Percentiles rank a stretch among this genome's conserved stretches.
Evolutionary conservation across 2,888 invertebrate species (phyloP).

Genomic region (Masnerella sp.): DNA sequence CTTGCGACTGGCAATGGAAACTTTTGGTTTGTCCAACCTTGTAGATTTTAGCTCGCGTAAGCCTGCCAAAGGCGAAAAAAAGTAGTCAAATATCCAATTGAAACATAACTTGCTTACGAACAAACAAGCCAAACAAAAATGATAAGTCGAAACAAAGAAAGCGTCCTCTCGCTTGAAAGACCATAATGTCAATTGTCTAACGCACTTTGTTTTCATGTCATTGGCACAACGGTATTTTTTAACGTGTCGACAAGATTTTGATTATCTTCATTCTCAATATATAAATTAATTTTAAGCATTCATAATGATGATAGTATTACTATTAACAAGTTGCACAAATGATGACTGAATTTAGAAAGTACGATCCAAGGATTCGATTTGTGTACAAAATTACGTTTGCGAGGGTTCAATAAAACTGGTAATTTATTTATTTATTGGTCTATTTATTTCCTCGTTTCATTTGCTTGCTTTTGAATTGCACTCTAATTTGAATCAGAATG

Average conservation of each 20-base stretch:
- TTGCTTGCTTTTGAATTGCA: constrained; percentile 8
- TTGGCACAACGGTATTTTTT: constrained; percentile 60
- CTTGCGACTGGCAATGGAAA: constrained; percentile 90
- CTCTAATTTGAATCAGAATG: neutral
- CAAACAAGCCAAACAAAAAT: constrained; percentile 11
- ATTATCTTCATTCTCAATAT: constrained; percentile 1
- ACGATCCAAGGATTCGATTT: constrained; percentile 18
- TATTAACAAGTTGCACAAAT: constrained; percentile 10
- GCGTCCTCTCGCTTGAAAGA: constrained; percentile 1
- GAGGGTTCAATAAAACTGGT: constrained; percentile 4
- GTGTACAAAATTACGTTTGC: constrained; percentile 27
- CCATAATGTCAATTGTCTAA: too few species aligned
- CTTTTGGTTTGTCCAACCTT: constrained; percentile 84
- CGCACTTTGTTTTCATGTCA: constrained; percentile 25
- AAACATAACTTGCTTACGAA: neutral
- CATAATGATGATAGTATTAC: neutral
- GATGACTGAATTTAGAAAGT: constrained; percentile 35
- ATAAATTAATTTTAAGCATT: neutral
- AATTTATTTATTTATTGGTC: constrained; percentile 48
- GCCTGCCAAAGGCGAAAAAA: constrained; percentile 72
- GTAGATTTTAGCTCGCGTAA: constrained; percentile 77
- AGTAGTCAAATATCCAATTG: constrained; percentile 63
- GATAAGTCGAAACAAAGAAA: constrained; percentile 4
- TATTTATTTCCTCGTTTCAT: constrained; percentile 14
- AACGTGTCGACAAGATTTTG: constrained; percentile 5